Evolutionary conservation across 1,140 invertebrate species (phyloP).

Genomic region (Hesperophylax magnus): DNA sequence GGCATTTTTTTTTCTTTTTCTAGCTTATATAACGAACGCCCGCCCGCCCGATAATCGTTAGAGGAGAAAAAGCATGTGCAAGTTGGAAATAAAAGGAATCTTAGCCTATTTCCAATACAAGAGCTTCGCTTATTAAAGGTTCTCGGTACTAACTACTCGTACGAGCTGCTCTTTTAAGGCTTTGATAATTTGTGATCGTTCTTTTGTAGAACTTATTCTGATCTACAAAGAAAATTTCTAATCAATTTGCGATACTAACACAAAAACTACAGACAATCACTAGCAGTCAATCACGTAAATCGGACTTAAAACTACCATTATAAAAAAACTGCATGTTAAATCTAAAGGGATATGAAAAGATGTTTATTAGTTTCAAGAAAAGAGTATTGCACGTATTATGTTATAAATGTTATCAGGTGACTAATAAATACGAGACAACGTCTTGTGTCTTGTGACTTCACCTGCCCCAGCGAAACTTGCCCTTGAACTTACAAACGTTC

Average conservation of each 20-base stretch:
- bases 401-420: too few relatives aligned
- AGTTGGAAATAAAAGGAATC: slow-evolving; percentile 10
- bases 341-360: too few relatives aligned
- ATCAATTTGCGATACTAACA: too few relatives aligned
- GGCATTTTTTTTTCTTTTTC: slow-evolving; percentile 12
- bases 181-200: too few relatives aligned
- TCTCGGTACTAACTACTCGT: too few relatives aligned
- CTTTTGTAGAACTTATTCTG: too few relatives aligned
- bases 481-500: background rate
- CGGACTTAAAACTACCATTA: background rate
- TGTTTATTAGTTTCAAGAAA: background rate
- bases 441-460: background rate
- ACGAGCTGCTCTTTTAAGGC: too few relatives aligned
- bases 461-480: background rate
- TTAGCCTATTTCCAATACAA: slow-evolving; percentile 10
- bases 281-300: too few relatives aligned
- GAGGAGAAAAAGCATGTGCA: slow-evolving; percentile 20
- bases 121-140: background rate
- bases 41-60: slow-evolving; percentile 31
- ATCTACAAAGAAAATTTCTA: too few relatives aligned
- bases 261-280: too few relatives aligned
- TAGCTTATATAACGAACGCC: slow-evolving; percentile 31
- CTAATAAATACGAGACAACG: background rate
- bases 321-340: too few relatives aligned
- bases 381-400: background rate